Percentiles rank a stretch among this genome's conserved stretches.
Conservation (phyloP, 2,888 invertebrate species). For the Portevinia maculata region DNA sequence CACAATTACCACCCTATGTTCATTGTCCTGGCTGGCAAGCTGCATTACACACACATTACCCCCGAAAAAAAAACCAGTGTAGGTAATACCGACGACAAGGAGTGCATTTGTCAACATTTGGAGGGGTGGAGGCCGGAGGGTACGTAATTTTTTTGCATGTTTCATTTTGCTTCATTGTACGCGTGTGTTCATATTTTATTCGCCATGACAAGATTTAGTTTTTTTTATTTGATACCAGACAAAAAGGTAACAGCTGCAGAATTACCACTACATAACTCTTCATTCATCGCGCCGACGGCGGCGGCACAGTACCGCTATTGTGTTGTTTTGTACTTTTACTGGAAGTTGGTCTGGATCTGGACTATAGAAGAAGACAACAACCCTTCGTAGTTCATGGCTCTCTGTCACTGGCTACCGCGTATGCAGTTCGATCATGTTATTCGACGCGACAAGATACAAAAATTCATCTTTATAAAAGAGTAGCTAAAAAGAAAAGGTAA, state of each 20-base stretch:
- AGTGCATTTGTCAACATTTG: constrained; percentile 49
- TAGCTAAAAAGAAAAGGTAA: background rate
- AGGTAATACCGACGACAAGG: constrained; percentile 17
- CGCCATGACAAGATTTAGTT: constrained; percentile 55
- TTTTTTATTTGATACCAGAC: constrained; percentile 31
- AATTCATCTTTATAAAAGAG: constrained; percentile 22
- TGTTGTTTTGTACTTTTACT: constrained; percentile 11
- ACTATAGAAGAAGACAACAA: constrained; percentile 67
- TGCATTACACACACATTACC: constrained; percentile 28
- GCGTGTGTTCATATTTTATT: constrained; percentile 57
- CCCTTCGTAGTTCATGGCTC: constrained; percentile 50
- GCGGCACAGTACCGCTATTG: constrained; percentile 45
- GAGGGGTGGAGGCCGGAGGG: constrained; percentile 31
- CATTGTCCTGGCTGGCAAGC: constrained; percentile 51
- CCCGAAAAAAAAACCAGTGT: constrained; percentile 22
- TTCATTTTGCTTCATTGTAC: constrained; percentile 35
- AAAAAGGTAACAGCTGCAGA: constrained; percentile 75
- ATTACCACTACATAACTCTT: constrained; percentile 51
- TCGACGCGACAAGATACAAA: constrained; percentile 76
- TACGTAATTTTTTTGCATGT: constrained; percentile 35
- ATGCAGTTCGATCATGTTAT: constrained; percentile 78
- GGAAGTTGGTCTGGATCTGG: constrained; percentile 77
- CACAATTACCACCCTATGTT: constrained; percentile 71
- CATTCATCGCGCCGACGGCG: constrained; percentile 11
- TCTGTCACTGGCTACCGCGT: constrained; percentile 45